Evolutionary conservation across 2,797 vertebrate genomes (phyloP).

Genomic region (Bovichtus variegatus): DNA sequence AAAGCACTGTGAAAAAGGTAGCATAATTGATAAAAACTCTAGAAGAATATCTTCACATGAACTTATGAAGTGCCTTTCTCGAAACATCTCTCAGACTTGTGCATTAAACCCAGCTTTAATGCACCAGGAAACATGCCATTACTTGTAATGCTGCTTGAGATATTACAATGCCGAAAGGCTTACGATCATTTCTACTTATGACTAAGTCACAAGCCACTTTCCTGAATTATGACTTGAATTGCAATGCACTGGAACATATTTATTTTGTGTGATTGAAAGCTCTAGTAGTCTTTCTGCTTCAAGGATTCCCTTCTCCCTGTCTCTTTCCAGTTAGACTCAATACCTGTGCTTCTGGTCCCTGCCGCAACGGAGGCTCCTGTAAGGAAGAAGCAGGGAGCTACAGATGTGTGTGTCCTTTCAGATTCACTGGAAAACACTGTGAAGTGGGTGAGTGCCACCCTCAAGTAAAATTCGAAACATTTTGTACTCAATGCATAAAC

Average conservation of each 20-base stretch:
- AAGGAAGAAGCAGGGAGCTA: slow-evolving; percentile 90
- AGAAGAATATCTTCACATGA: neutral
- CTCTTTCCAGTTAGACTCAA: slow-evolving; percentile 91
- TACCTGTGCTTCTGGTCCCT: slow-evolving; percentile 92
- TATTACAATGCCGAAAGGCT: slow-evolving; percentile 64
- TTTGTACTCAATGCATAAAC: slow-evolving; percentile 6
- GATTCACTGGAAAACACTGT: slow-evolving; percentile 95
- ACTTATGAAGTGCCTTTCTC: neutral
- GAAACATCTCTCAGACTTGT: slow-evolving; percentile 29
- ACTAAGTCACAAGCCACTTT: slow-evolving; percentile 57
- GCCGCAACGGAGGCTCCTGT: slow-evolving; percentile 96
- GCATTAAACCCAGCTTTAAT: slow-evolving; percentile 33
- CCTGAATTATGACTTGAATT: slow-evolving; percentile 50
- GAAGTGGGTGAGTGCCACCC: slow-evolving; percentile 92
- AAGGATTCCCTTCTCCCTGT: slow-evolving; percentile 55
- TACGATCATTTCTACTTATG: slow-evolving; percentile 60
- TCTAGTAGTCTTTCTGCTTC: slow-evolving; percentile 19
- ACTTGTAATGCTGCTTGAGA: slow-evolving; percentile 64
- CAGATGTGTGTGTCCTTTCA: slow-evolving; percentile 94
- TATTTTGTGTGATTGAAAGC: slow-evolving; percentile 55
- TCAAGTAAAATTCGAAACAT: neutral
- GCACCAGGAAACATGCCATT: slow-evolving; percentile 60
- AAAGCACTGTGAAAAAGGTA: slow-evolving; percentile 96
- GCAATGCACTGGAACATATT: slow-evolving; percentile 55
- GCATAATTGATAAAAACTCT: neutral